Base-by-base conservation (phyloP, 2,113 vertebrate species). In the Bos indicus region DNA sequence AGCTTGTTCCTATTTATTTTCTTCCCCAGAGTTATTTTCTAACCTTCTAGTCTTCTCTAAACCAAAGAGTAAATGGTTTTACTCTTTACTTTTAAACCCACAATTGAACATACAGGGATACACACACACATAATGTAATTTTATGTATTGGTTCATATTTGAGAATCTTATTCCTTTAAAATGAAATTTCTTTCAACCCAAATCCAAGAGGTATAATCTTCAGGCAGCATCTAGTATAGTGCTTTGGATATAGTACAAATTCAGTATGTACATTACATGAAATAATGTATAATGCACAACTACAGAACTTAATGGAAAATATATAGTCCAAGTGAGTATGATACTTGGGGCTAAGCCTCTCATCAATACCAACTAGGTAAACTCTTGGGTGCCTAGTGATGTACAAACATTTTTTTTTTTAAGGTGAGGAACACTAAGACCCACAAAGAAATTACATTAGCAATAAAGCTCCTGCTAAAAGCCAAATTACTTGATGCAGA, bases 1-100 rank as follows among this genome's bases (percentile, higher is more conserved):
- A 90, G 26, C 48, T 91, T 97, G 77, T 91, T 59, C 54, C 21
- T 88, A 88, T 85, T 90, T 96, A 21, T 90, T 92, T 96, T 88
- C 64, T 57, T 92, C 60, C 77, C 85, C 19, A 84, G 54, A 89
- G 95, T 82, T 94, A 77, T 88, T 96, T 93, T 91, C 89, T 93
- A 93, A 96, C n/a, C 57, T 98, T 95, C 59, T 60, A 94, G 57
- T 94, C 86, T 93, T 93, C 86, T 97, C 91, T 95, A 96, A 96
- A 95, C 36, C 64, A 90, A 60, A 46, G 52, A 87, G 30, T 52
- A 97, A 95, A 96, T 40, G 96, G 74, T 97, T 91, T 89, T 57
- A 57, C 56, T 25, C 56, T 57, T 57, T 57, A 57, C 59, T 67
- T 95, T 94, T 85, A 97, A 98, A 80, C 16, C 13, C 16, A 85